These are phyloP conservation scores for Lichenostomus cassidix DNA, from an alignment of 2,113 vertebrate species.

Conservation along the genomic window DNA sequence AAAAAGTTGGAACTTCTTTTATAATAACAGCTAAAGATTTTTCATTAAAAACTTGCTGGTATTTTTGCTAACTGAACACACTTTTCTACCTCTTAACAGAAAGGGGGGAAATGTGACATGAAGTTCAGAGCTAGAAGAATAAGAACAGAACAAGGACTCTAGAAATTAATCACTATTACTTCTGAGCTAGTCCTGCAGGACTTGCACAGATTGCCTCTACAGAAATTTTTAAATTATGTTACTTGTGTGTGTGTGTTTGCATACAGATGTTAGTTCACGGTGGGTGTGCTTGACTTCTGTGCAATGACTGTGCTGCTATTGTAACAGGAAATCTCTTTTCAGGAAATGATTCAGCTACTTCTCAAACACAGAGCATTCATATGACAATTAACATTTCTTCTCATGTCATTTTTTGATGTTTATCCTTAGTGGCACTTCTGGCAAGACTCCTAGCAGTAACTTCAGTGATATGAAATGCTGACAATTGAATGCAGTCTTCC, in stretches of 20 bases:
- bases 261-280: neutral
- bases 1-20: neutral
- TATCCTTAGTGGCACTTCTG: neutral
- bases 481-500: neutral
- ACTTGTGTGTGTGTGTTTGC: neutral
- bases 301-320: neutral
- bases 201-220: neutral
- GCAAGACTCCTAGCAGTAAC: neutral
- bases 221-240: neutral
- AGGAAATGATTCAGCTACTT: neutral
- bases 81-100: neutral
- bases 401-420: neutral
- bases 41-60: neutral
- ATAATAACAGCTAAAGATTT: neutral
- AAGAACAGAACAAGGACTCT: neutral
- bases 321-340: neutral
- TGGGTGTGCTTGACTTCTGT: neutral
- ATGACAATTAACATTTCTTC: neutral
- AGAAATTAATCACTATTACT: neutral
- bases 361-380: neutral
- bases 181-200: neutral
- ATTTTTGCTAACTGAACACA: neutral
- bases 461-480: neutral
- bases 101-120: neutral
- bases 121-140: neutral